phyloP scores from a whole-genome alignment of 2,113 vertebrate species.

The Helogale parvula region DNA sequence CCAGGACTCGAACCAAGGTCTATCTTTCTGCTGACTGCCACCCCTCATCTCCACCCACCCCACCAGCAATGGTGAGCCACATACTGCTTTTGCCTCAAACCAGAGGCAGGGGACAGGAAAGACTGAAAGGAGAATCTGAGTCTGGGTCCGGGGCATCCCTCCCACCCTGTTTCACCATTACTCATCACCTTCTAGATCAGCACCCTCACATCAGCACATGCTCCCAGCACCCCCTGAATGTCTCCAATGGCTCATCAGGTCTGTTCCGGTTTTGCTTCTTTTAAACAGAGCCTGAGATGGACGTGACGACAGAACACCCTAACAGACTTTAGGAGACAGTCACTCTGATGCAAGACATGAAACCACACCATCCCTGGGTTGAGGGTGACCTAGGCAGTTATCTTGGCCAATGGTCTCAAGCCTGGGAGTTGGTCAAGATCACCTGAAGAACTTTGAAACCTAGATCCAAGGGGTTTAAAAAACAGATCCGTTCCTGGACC shows the following conservation, averaged over 20 bases:
- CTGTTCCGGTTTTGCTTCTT: neutral
- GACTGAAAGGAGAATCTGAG: neutral
- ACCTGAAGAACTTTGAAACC: neutral
- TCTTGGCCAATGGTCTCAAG: neutral
- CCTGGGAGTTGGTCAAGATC: neutral
- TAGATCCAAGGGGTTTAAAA: neutral
- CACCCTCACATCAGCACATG: neutral
- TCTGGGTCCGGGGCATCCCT: neutral
- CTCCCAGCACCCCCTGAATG: neutral
- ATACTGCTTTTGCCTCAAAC: neutral
- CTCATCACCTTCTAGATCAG: neutral
- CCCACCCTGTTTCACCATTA: neutral
- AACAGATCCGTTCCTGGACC: neutral
- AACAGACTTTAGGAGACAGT: neutral
- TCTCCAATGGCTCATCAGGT: neutral
- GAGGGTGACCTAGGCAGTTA: neutral
- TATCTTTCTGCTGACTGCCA: neutral
- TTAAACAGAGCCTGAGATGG: neutral
- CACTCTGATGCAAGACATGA: neutral
- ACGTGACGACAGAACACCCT: rapidly evolving
- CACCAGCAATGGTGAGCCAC: neutral
- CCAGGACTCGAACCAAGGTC: neutral
- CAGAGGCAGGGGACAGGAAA: rapidly evolving
- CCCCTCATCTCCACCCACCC: no score
- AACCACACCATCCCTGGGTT: neutral